Percentiles rank a stretch among this genome's conserved stretches.
phyloP scores from a whole-genome alignment of 2,888 invertebrate species.

The Rotaria magnacalcarata region DNA sequence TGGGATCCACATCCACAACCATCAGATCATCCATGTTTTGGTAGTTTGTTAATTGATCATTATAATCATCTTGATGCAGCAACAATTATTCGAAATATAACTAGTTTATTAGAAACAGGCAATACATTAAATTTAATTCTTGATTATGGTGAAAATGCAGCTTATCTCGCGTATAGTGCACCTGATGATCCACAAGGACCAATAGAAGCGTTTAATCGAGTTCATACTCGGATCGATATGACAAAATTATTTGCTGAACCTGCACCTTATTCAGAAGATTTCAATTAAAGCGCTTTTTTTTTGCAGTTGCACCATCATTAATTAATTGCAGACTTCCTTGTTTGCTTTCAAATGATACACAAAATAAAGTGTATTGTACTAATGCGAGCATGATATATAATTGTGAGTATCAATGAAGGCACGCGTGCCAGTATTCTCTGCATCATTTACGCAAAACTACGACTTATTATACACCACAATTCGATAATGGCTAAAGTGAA shows the following conservation, averaged over 20 bases:
- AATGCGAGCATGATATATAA: no score
- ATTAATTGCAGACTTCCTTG: no score
- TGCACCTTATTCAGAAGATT: no score
- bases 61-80: background rate
- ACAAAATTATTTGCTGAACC: background rate
- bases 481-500: no score
- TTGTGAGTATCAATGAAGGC: no score
- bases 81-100: background rate
- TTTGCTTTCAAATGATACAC: no score
- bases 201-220: background rate
- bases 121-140: background rate
- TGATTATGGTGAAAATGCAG: background rate
- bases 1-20: constrained; percentile 3
- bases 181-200: background rate
- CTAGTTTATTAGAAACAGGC: constrained; percentile 5
- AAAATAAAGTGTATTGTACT: no score
- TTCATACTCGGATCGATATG: constrained; percentile 4
- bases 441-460: no score
- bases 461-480: no score
- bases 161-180: background rate
- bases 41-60: background rate
- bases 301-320: no score
- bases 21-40: background rate
- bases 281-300: no score
- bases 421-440: no score